Evolutionary conservation across 2,113 vertebrate species (phyloP).

Genomic region (Lophochroa leadbeateri): DNA sequence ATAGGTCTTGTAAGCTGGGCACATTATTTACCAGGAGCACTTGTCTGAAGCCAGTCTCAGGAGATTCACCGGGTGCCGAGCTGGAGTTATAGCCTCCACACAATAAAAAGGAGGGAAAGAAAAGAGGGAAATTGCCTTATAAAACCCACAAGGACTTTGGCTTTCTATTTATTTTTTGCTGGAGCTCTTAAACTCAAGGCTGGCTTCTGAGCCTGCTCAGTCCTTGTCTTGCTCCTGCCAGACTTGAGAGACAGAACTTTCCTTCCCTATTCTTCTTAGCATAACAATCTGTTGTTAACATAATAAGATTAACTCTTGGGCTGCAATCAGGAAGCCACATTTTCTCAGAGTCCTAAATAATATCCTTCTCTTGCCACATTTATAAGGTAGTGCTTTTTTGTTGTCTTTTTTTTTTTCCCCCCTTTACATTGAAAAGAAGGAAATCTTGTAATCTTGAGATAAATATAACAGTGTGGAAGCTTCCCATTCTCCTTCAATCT

Average conservation of each 20-base stretch:
- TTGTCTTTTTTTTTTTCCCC: accelerated
- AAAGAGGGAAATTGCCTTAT: slow-evolving; percentile 23
- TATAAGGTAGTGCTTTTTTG: neutral
- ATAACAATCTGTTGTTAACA: slow-evolving; percentile 61
- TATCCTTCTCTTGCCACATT: neutral
- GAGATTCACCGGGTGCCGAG: neutral
- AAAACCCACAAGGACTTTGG: slow-evolving; percentile 53
- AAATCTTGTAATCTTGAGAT: slow-evolving; percentile 61
- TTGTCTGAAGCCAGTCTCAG: neutral
- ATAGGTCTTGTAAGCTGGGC: accelerated
- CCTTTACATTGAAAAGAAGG: neutral
- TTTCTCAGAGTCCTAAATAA: slow-evolving; percentile 10
- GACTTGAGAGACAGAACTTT: slow-evolving; percentile 47
- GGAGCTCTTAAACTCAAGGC: slow-evolving; percentile 45
- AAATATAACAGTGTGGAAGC: slow-evolving; percentile 61
- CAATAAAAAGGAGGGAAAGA: neutral
- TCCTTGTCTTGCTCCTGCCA: neutral
- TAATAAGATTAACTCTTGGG: slow-evolving; percentile 53
- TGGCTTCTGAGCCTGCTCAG: neutral
- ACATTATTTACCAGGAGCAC: neutral
- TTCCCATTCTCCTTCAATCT: slow-evolving; percentile 65
- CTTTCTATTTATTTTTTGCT: neutral
- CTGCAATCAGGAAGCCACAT: slow-evolving; percentile 13
- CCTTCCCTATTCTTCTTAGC: slow-evolving; percentile 39
- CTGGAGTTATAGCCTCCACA: neutral